Base-by-base conservation (phyloP, 2,797 vertebrate species). In the Bovichtus variegatus region DNA sequence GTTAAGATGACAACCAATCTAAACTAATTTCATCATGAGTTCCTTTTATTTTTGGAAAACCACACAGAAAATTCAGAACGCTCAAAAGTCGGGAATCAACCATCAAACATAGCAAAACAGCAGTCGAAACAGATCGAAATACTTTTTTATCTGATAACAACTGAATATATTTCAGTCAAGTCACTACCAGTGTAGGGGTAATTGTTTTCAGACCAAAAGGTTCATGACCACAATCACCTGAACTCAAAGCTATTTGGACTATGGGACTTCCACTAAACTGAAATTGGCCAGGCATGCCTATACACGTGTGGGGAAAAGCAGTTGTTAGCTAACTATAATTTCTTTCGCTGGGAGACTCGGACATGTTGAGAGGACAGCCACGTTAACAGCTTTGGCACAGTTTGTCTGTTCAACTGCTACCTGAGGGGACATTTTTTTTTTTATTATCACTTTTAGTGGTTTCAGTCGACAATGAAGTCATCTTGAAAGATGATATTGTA, bases 401-500 rank as follows among this genome's bases (percentile, higher is more conserved):
- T 93, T 87, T 80, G 83, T 63, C 84, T 81, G 55, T 63, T 76
- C n/a, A 40, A 62, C 83, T 80, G 76, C 58, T 80, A 82, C 90
- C 88, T 85, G 87, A 83, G 87, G 90, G 77, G 21, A 76, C 83
- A 84, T 65, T 70, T 58, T n/a, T n/a, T n/a, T n/a, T n/a, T n/a
- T n/a, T n/a, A n/a, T 86, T 64, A 57, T 84, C 81, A 31, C 69
- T 85, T 65, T 78, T 68, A 49, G 78, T 31, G 47, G 89, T 91
- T 90, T 92, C 87, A 74, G 79, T 84, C 89, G 83, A 90, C 86
- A 82, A 89, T 91, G 89, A 92, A 85, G 89, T 91, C 87, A 90
- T 83, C 83, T 46, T 8, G 88, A 90, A 92, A 93, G 77, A 64
- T 47, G 82, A 91, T 85, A 88, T 66, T 57, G 76, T 58, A 78